Conservation (phyloP, 2,797 vertebrate genomes). For the Danio choprae region DNA sequence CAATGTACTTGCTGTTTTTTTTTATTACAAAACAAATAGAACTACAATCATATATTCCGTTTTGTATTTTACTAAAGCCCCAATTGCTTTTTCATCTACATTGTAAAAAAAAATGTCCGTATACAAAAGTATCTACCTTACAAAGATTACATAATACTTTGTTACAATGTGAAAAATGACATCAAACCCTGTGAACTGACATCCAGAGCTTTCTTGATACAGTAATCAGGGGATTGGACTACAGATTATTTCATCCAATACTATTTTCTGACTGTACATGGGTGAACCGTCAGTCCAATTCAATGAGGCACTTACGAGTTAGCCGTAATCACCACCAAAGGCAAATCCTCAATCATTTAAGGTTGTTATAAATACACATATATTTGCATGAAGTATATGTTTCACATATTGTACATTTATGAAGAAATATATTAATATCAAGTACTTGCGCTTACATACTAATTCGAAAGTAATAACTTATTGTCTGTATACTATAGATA, state of each 20-base stretch:
- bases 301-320: background rate
- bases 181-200: constrained; percentile 17
- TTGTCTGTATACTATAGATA: constrained; percentile 69
- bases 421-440: constrained; percentile 85
- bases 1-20: background rate
- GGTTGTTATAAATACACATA: constrained; percentile 76
- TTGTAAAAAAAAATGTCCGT: constrained; percentile 33
- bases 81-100: constrained; percentile 29
- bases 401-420: constrained; percentile 75
- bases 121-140: constrained; percentile 43
- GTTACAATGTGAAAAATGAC: constrained; percentile 43
- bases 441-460: constrained; percentile 78
- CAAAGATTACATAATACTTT: constrained; percentile 47
- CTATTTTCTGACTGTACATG: constrained; percentile 54
- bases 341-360: background rate
- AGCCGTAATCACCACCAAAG: constrained; percentile 47
- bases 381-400: constrained; percentile 75
- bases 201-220: constrained; percentile 30
- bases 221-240: constrained; percentile 23
- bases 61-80: constrained; percentile 52
- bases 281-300: background rate
- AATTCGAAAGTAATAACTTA: constrained; percentile 80
- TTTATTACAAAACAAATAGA: constrained; percentile 33
- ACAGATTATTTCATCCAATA: constrained; percentile 61
- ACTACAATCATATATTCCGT: constrained; percentile 21